These are phyloP conservation scores for Euzetes globulus DNA, from an alignment of 2,888 invertebrate species.

Conservation along the genomic window DNA sequence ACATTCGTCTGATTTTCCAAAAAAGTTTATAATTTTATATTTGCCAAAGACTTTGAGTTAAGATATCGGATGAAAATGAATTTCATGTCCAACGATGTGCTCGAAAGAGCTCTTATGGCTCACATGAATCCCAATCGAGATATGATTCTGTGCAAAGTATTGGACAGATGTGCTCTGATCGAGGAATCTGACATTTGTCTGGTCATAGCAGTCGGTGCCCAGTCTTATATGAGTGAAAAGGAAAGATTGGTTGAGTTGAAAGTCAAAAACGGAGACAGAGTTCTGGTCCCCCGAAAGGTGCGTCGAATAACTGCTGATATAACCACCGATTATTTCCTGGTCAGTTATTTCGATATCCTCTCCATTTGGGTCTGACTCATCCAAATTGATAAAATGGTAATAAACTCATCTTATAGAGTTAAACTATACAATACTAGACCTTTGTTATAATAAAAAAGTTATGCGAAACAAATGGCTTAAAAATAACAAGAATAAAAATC, in stretches of 20 bases:
- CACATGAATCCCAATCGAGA: constrained; percentile 23
- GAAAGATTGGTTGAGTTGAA: neutral
- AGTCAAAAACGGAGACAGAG: constrained; percentile 6
- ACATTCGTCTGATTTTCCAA: neutral
- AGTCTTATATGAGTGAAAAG: constrained; percentile 20
- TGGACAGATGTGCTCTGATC: neutral
- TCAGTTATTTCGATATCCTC: constrained; percentile 18
- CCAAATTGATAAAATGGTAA: neutral
- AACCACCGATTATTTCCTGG: constrained; percentile 21
- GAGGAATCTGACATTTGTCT: constrained; percentile 18
- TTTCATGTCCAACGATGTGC: constrained; percentile 4
- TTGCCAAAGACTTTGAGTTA: neutral
- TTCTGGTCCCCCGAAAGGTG: constrained; percentile 7
- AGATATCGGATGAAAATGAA: neutral
- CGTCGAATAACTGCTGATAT: constrained; percentile 13
- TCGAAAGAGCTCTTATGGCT: neutral
- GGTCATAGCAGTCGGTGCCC: constrained; percentile 11
- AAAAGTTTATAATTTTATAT: neutral
- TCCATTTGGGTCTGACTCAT: neutral
- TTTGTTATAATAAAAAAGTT: too few relatives aligned
- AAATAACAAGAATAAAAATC: neutral
- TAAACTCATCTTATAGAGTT: too few relatives aligned
- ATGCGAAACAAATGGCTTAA: neutral
- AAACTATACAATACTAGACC: too few relatives aligned
- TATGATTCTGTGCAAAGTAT: constrained; percentile 22